Conservation (phyloP, 1,140 invertebrate species). For the Arctopsyche grandis region DNA sequence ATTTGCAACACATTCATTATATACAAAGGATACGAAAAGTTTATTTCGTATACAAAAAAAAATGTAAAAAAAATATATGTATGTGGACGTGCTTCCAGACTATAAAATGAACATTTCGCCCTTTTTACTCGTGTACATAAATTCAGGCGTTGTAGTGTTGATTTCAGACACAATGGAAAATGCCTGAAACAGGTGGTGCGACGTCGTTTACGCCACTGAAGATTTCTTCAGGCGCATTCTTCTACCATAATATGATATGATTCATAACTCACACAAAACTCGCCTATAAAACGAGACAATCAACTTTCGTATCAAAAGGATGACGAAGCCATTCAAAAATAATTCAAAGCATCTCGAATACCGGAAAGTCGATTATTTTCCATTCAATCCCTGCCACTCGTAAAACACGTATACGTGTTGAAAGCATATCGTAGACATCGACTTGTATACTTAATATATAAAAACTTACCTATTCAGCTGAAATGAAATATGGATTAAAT, state of each 20-base stretch:
- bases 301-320: background rate
- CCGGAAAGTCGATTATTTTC: background rate
- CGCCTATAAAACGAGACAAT: background rate
- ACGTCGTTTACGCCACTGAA: background rate
- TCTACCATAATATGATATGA: background rate
- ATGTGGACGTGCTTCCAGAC: background rate
- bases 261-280: background rate
- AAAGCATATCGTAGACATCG: no score
- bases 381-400: background rate
- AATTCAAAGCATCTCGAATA: background rate
- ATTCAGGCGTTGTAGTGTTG: background rate
- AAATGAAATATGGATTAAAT: conserved; percentile 7
- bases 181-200: background rate
- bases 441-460: no score
- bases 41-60: no score
- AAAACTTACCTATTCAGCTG: conserved; percentile 16
- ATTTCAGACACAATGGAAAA: background rate
- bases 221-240: background rate
- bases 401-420: background rate
- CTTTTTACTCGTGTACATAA: conserved; percentile 9
- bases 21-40: no score
- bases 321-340: no score
- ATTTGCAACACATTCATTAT: no score
- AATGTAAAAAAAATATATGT: no score
- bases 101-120: background rate